phyloP scores from a whole-genome alignment of 2,888 invertebrate species.

The Noctuana brunneofusca region DNA sequence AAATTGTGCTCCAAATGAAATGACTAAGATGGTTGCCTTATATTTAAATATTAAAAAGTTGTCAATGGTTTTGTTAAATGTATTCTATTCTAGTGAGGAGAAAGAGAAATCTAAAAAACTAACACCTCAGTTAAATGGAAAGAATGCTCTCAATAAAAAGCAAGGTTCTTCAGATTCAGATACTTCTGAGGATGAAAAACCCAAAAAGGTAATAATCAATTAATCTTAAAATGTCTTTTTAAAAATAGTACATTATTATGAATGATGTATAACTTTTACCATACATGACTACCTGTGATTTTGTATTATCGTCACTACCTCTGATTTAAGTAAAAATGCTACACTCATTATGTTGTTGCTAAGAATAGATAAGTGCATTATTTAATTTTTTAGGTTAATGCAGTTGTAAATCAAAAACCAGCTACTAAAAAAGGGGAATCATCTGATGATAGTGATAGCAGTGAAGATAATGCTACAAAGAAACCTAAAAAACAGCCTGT shows the following conservation, averaged over 20 bases:
- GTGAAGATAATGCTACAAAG: slow-evolving; percentile 58
- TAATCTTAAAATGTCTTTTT: neutral
- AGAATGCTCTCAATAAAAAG: slow-evolving; percentile 51
- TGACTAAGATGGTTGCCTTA: neutral
- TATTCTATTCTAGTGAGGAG: slow-evolving; percentile 54
- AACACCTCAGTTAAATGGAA: slow-evolving; percentile 57
- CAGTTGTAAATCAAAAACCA: slow-evolving; percentile 48
- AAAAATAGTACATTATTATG: slow-evolving; percentile 11
- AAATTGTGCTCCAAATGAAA: too few relatives aligned
- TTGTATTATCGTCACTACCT: slow-evolving; percentile 70
- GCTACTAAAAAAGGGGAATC: slow-evolving; percentile 61
- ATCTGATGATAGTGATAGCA: slow-evolving; percentile 59
- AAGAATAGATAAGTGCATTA: neutral
- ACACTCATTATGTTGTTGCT: neutral
- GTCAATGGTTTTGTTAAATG: neutral
- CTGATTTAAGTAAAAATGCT: slow-evolving; percentile 46
- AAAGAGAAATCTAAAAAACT: slow-evolving; percentile 54
- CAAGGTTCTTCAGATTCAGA: slow-evolving; percentile 69
- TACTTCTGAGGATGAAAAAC: slow-evolving; percentile 67
- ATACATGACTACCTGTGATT: slow-evolving; percentile 54
- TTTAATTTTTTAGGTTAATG: slow-evolving; percentile 39
- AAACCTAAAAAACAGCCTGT: slow-evolving; percentile 48
- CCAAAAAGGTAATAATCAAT: slow-evolving; percentile 40
- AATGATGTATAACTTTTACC: slow-evolving; percentile 51
- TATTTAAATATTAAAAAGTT: neutral